Evolutionary conservation across 1,140 invertebrate genomes (phyloP).

Genomic region (Trypoxylus dichotomus): DNA sequence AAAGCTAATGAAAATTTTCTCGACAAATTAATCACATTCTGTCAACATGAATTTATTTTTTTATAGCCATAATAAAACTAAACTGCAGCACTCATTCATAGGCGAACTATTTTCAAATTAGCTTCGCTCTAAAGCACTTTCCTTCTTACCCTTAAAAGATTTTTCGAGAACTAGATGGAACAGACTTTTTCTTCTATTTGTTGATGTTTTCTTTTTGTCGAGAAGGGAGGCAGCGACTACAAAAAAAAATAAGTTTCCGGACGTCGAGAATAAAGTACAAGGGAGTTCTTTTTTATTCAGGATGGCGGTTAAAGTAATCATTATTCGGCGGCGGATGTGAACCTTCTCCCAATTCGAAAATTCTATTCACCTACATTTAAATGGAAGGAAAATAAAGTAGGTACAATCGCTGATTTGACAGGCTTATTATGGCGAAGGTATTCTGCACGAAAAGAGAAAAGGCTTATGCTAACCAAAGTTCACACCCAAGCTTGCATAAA

Average conservation of each 20-base stretch:
- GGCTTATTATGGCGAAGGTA: neutral
- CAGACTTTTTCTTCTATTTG: constrained; percentile 13
- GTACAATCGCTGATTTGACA: constrained; percentile 16
- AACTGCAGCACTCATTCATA: neutral
- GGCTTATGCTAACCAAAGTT: neutral
- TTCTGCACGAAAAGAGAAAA: neutral
- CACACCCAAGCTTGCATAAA: neutral
- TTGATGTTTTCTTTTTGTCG: constrained; percentile 26
- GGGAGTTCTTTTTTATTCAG: constrained; percentile 18
- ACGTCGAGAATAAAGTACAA: constrained; percentile 19
- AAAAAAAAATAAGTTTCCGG: constrained; percentile 28
- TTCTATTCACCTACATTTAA: constrained; percentile 24
- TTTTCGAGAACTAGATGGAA: neutral
- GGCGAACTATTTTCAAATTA: neutral
- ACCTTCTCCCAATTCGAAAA: constrained; percentile 19
- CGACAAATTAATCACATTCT: neutral
- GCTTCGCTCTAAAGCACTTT: neutral
- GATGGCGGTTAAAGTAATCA: constrained; percentile 7
- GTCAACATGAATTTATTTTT: neutral
- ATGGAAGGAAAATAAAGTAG: constrained; percentile 23
- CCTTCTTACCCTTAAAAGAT: neutral
- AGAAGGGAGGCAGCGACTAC: neutral
- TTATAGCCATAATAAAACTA: neutral
- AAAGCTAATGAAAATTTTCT: neutral
- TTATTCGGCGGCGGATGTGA: neutral